phyloP scores from a whole-genome alignment of 2,888 invertebrate species.

The Rutpela maculata region DNA sequence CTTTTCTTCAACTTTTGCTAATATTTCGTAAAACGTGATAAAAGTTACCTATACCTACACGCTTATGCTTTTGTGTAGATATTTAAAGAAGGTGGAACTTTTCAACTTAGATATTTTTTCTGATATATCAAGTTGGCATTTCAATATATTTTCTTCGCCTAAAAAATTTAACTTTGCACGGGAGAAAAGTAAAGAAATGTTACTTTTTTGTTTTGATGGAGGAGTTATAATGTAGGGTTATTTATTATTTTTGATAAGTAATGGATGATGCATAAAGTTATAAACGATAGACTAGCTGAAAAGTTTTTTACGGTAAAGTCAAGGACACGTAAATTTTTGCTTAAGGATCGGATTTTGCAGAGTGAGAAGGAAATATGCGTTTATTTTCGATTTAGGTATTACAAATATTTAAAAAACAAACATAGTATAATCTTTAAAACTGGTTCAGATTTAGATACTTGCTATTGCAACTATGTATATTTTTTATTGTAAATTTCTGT shows the following conservation, averaged over 20 bases:
- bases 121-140: conserved; percentile 22
- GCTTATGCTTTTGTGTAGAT: conserved; percentile 18
- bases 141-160: conserved; percentile 16
- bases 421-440: too few species aligned
- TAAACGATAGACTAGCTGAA: too few species aligned
- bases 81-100: conserved; percentile 19
- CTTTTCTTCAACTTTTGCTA: conserved; percentile 12
- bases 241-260: not conserved
- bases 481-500: too few species aligned
- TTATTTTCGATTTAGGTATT: too few species aligned
- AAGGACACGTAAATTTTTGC: too few species aligned
- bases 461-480: too few species aligned
- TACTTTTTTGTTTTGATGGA: conserved; percentile 1
- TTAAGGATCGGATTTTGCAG: too few species aligned
- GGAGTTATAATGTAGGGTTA: not conserved
- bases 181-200: conserved; percentile 1
- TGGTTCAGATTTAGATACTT: too few species aligned
- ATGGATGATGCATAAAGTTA: not conserved
- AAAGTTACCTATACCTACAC: conserved; percentile 14
- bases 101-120: conserved; percentile 8
- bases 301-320: too few species aligned
- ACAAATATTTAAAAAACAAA: too few species aligned
- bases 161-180: not conserved
- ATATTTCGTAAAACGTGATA: conserved; percentile 16
- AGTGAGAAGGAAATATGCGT: too few species aligned